These are phyloP conservation scores for Ischnura elegans DNA, from an alignment of 2,888 invertebrate species.

Conservation along the genomic window DNA sequence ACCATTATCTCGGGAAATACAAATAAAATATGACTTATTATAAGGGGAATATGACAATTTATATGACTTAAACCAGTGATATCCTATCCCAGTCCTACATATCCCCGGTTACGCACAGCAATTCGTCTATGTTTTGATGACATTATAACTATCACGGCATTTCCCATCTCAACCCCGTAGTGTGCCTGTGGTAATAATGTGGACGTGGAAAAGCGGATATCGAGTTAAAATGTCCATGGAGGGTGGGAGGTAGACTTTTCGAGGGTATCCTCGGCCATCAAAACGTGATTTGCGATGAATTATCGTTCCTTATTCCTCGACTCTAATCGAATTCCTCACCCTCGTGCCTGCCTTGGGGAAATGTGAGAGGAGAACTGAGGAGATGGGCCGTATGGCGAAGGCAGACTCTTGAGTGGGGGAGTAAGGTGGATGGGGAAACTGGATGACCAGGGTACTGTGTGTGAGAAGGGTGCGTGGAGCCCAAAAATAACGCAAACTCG, in stretches of 20 bases:
- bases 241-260: background rate
- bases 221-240: background rate
- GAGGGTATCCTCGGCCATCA: conserved; percentile 8
- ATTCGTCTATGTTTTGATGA: too few relatives aligned
- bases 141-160: background rate
- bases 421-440: background rate
- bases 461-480: background rate
- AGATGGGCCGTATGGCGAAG: background rate
- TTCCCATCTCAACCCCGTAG: background rate
- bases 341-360: conserved; percentile 23
- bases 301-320: conserved; percentile 10
- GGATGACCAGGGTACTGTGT: background rate
- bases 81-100: too few relatives aligned
- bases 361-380: too few relatives aligned
- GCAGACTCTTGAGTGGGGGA: background rate
- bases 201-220: background rate
- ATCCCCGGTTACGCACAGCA: too few relatives aligned
- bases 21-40: too few relatives aligned
- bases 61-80: too few relatives aligned
- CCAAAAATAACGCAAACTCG: background rate
- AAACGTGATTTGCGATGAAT: conserved; percentile 54
- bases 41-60: too few relatives aligned
- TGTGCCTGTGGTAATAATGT: background rate
- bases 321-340: conserved; percentile 51
- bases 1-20: too few relatives aligned